Percentiles rank a stretch among this genome's conserved stretches.
Evolutionary conservation across 2,888 invertebrate species (phyloP).

Genomic region (Dicyrtomina minuta): DNA sequence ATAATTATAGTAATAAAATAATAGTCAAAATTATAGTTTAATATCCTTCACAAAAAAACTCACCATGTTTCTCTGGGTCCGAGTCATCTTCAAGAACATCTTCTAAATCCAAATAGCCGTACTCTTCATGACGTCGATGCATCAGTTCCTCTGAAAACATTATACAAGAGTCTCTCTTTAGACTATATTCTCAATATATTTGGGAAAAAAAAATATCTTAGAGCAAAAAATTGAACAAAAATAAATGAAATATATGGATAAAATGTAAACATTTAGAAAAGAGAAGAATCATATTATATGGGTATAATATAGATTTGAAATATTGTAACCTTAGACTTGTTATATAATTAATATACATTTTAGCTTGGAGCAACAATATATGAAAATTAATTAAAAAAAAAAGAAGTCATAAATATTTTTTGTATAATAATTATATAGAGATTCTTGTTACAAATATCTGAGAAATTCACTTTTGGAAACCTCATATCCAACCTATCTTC

Average conservation of each 20-base stretch:
- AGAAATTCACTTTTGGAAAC: no score
- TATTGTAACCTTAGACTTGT: no score
- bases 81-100: conserved; percentile 57
- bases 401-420: no score
- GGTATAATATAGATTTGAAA: no score
- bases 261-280: not conserved
- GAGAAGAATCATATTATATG: no score
- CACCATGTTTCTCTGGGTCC: conserved; percentile 56
- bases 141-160: conserved; percentile 55
- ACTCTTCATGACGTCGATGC: conserved; percentile 54
- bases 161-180: not conserved
- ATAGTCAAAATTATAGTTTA: no score
- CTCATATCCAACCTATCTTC: no score
- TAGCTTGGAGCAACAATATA: not conserved
- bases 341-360: not conserved
- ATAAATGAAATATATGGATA: not conserved
- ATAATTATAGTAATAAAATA: no score
- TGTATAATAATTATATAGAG: no score
- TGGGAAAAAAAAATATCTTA: not conserved
- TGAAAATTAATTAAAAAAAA: not conserved
- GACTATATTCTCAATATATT: not conserved
- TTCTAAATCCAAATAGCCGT: conserved; percentile 56
- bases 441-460: no score
- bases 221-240: not conserved
- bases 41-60: no score